Evolutionary conservation across 2,888 invertebrate species (phyloP).

Genomic region (Pachliopta kotzebuea): DNA sequence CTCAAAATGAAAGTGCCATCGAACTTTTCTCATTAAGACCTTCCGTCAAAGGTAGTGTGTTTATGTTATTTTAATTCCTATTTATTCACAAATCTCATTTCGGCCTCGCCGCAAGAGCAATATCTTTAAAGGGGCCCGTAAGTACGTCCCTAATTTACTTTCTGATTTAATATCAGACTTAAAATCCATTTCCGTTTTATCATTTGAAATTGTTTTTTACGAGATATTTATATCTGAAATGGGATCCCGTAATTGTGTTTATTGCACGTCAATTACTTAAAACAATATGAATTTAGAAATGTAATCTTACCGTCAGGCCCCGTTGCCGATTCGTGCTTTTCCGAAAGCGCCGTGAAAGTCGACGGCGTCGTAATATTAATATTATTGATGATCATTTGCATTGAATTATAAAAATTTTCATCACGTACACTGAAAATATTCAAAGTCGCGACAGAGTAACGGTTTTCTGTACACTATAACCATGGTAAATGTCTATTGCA

Average conservation of each 20-base stretch:
- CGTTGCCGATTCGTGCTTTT: background rate
- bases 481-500: slow-evolving; percentile 54
- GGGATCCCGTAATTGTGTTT: slow-evolving; percentile 1
- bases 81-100: slow-evolving; percentile 61
- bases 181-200: slow-evolving; percentile 17
- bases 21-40: slow-evolving; percentile 79
- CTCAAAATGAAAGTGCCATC: slow-evolving; percentile 74
- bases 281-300: slow-evolving; percentile 13
- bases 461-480: slow-evolving; percentile 54
- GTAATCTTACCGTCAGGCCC: slow-evolving; percentile 33
- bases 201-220: slow-evolving; percentile 52
- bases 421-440: slow-evolving; percentile 57
- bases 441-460: slow-evolving; percentile 59
- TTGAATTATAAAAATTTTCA: slow-evolving; percentile 50
- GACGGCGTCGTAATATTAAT: slow-evolving; percentile 15
- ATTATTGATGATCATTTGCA: slow-evolving; percentile 37
- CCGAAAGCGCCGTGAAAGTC: slow-evolving; percentile 2
- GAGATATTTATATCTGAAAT: slow-evolving; percentile 52
- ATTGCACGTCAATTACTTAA: background rate
- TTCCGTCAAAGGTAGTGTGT: slow-evolving; percentile 73
- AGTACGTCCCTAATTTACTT: slow-evolving; percentile 29
- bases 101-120: slow-evolving; percentile 25
- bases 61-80: slow-evolving; percentile 72
- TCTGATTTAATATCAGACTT: slow-evolving; percentile 24
- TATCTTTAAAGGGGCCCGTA: slow-evolving; percentile 26